phyloP scores from a whole-genome alignment of 2,113 vertebrate genomes.

The Polypterus bichir region DNA sequence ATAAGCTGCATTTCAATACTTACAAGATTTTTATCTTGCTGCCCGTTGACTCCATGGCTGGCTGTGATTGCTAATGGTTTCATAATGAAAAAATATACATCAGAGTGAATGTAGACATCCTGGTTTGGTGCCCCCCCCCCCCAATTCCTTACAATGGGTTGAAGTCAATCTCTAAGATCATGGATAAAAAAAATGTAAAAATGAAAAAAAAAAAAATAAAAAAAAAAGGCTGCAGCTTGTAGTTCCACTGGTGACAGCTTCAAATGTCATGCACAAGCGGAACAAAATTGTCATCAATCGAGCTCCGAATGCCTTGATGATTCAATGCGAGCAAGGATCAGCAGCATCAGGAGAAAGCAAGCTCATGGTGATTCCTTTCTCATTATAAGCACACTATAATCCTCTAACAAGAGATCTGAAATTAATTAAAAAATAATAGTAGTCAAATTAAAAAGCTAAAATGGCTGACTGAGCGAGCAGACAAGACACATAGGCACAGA shows the following conservation, averaged over 20 bases:
- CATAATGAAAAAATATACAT: constrained; percentile 81
- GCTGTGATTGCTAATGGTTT: constrained; percentile 89
- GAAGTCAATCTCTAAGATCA: constrained; percentile 50
- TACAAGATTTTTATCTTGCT: constrained; percentile 89
- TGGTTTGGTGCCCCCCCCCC: constrained; percentile 35
- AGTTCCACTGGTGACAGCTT: constrained; percentile 47
- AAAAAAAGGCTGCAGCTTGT: constrained; percentile 49
- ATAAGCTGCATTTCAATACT: constrained; percentile 61
- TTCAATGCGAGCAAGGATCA: constrained; percentile 18
- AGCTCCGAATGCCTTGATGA: constrained; percentile 48
- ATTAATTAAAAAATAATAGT: constrained; percentile 21
- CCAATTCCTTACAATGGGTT: constrained; percentile 49
- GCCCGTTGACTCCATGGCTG: constrained; percentile 93
- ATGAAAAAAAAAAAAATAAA: constrained; percentile 20
- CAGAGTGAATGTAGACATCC: constrained; percentile 75
- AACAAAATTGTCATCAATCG: constrained; percentile 51
- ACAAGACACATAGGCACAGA: constrained; percentile 41
- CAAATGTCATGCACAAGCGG: constrained; percentile 42
- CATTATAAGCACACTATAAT: constrained; percentile 18
- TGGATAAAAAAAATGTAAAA: constrained; percentile 31
- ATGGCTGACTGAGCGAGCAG: constrained; percentile 93
- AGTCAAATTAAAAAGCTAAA: constrained; percentile 49
- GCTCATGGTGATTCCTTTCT: constrained; percentile 13
- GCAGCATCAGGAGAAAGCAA: constrained; percentile 39
- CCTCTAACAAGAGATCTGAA: constrained; percentile 7